Evolutionary conservation across 2,113 vertebrate genomes (phyloP).

Genomic region (Hippocampus mohnikei): DNA sequence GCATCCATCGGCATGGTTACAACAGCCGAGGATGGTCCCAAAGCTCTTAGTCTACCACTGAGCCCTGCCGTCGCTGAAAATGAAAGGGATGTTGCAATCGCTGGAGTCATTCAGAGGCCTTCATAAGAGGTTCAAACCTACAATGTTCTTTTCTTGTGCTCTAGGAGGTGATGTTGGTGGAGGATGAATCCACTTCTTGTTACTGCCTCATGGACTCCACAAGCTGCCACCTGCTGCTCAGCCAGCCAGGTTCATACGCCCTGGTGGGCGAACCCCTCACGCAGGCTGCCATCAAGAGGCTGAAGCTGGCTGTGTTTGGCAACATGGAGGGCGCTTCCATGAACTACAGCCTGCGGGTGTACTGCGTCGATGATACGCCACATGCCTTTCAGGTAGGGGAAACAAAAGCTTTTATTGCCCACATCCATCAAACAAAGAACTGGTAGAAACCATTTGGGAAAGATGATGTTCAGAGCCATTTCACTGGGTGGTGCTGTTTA

Average conservation of each 20-base stretch:
- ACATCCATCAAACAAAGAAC: not conserved
- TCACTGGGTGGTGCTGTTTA: not conserved
- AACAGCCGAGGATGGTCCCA: too few species aligned
- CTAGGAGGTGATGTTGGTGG: constrained; percentile 94
- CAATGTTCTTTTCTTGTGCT: constrained; percentile 9
- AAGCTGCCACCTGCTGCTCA: constrained; percentile 89
- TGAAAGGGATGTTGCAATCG: not conserved
- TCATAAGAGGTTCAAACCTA: not conserved
- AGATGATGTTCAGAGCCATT: not conserved
- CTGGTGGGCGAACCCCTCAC: constrained; percentile 90
- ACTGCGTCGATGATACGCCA: constrained; percentile 95
- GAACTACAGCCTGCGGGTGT: constrained; percentile 91
- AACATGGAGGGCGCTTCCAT: constrained; percentile 81
- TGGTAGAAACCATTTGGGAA: not conserved
- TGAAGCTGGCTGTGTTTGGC: constrained; percentile 93
- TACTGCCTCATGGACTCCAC: constrained; percentile 93
- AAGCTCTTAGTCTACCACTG: too few species aligned
- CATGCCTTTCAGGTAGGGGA: constrained; percentile 89
- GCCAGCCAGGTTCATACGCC: constrained; percentile 90
- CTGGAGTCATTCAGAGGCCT: not conserved
- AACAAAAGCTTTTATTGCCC: not conserved
- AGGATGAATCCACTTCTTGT: constrained; percentile 91
- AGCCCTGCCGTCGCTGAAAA: too few species aligned
- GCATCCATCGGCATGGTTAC: too few species aligned
- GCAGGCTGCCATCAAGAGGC: constrained; percentile 86